Base-by-base conservation (phyloP, 2,113 vertebrate species). In the Crotalus tigris region DNA sequence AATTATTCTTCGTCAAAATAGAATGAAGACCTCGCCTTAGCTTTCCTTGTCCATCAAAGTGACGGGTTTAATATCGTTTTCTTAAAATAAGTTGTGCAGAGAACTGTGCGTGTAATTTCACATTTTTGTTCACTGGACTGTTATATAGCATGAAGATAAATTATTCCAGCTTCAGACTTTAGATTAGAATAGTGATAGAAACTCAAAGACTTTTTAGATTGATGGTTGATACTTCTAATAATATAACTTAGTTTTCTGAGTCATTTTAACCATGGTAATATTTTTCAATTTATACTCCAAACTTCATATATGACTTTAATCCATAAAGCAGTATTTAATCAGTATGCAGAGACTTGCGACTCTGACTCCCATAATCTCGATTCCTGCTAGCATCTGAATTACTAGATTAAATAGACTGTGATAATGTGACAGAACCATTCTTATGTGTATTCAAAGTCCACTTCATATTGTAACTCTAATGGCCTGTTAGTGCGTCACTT, bases 121-220 rank as follows among this genome's bases (percentile, higher is more conserved):
- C 10, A 39, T 93, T 94, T 86, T 23, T 51, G 11, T 85, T 92
- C 61, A 46, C 3, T 69, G 64, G 58, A 12, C n/a, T 94, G 86
- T 93, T 94, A 69, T 94, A 17, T 0, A 2, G 0, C 53, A 90
- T 93, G 49, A 57, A 89, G 57, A 92, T 92, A 92, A 87, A 93
- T 88, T 90, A 57, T 51, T 11, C 0, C 33, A 24, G 59, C 93
- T 93, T 15, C 21, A 87, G 21, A 94, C 88, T 29, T 91, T 88
- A 91, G 3, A 81, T 92, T 88, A 93, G 39, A 90, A 0, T 87
- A 46, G 9, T 64, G 4, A 12, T 3, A 1, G 24, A 92, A 17
- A 23, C 9, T 46, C 86, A 69, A 23, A 93, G 58, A 93, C 91
- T 1, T 58, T 26, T 94, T 92, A 59, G 61, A 86, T 51, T 91